These are phyloP conservation scores for Drosophila truncata DNA, from an alignment of 1,140 invertebrate genomes.

Conservation along the genomic window DNA sequence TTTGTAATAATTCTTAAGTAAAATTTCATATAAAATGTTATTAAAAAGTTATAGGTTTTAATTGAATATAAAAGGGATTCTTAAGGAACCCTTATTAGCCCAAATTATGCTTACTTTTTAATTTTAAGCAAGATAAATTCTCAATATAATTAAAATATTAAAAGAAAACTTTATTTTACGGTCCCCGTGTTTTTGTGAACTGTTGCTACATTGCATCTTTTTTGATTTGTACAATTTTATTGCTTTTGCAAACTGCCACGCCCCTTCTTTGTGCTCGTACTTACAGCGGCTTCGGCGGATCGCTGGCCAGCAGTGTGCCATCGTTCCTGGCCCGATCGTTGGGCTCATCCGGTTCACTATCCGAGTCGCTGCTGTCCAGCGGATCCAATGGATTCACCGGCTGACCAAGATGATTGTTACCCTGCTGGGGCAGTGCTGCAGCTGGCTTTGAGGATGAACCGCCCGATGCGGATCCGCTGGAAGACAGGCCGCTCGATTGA, in stretches of 20 bases:
- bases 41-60: background rate
- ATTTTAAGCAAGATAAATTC: background rate
- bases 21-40: background rate
- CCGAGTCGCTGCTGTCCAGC: constrained; percentile 89
- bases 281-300: constrained; percentile 98
- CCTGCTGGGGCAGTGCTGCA: constrained; percentile 67
- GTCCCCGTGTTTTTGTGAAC: constrained; percentile 18
- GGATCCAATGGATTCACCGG: constrained; percentile 86
- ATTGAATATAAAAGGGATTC: background rate
- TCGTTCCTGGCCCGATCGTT: constrained; percentile 92
- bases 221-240: constrained; percentile 31
- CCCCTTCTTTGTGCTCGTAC: constrained; percentile 85
- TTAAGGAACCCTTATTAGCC: too few species aligned
- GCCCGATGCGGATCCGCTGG: constrained; percentile 54
- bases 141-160: background rate
- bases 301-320: constrained; percentile 97
- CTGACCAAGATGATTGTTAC: constrained; percentile 82
- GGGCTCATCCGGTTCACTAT: constrained; percentile 89
- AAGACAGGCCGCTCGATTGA: constrained; percentile 76
- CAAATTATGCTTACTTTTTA: too few species aligned
- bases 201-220: constrained; percentile 29
- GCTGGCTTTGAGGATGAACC: constrained; percentile 71
- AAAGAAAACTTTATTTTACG: background rate
- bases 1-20: accelerated
- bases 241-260: constrained; percentile 54